Conservation (phyloP, 92 coral and sea anemone genomes). For the Ricordea florida region DNA sequence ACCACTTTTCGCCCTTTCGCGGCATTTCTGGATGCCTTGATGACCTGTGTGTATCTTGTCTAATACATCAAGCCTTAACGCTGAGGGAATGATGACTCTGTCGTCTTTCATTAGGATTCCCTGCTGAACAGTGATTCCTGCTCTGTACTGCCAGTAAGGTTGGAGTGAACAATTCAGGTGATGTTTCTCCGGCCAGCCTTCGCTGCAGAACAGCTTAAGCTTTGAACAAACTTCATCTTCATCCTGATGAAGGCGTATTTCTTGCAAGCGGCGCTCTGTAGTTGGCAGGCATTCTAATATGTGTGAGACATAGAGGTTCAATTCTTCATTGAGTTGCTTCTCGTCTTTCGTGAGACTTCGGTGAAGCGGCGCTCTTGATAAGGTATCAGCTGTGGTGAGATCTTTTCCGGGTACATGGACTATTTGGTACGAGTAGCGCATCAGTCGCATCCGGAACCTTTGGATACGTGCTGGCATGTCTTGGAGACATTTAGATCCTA, state of each 20-base stretch:
- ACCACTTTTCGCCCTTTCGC: constrained; percentile 37
- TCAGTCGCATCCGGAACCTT: constrained; percentile 54
- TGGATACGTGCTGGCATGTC: constrained; percentile 59
- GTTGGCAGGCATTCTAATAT: constrained; percentile 33
- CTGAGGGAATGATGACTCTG: constrained; percentile 29
- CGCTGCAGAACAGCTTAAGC: constrained; percentile 31
- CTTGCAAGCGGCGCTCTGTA: constrained; percentile 23
- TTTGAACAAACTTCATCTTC: constrained; percentile 35
- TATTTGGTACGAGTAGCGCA: constrained; percentile 39
- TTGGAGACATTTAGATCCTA: constrained; percentile 30
- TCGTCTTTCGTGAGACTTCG: constrained; percentile 21
- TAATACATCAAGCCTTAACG: constrained; percentile 48
- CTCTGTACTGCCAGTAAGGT: constrained; percentile 42
- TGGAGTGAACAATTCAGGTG: constrained; percentile 10
- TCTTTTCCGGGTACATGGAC: constrained; percentile 53
- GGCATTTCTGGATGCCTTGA: constrained; percentile 49
- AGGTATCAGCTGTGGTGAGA: constrained; percentile 46
- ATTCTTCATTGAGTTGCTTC: constrained; percentile 24
- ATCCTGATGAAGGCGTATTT: constrained; percentile 43
- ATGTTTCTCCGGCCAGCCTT: constrained; percentile 54
- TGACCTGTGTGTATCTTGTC: constrained; percentile 50
- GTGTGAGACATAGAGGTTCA: constrained; percentile 28
- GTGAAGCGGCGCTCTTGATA: constrained; percentile 43
- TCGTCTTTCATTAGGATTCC: constrained; percentile 33
- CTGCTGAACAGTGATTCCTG: constrained; percentile 41